Conservation (phyloP, 2,888 invertebrate species). For the Platynereis dumerilii region DNA sequence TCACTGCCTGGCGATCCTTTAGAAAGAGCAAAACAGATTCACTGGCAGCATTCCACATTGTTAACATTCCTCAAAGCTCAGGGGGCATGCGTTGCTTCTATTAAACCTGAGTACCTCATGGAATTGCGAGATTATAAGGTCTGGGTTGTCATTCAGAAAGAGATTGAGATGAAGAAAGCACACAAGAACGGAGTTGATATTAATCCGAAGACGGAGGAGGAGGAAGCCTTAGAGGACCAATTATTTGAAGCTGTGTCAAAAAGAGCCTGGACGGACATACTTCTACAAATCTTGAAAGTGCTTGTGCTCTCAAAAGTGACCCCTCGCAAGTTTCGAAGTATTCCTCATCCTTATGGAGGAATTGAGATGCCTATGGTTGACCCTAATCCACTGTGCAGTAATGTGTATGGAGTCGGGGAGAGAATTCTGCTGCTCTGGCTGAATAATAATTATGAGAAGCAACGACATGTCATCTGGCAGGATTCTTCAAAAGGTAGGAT, state of each 20-base stretch:
- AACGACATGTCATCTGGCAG: slow-evolving; percentile 55
- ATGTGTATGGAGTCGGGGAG: slow-evolving; percentile 61
- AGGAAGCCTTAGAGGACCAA: slow-evolving; percentile 54
- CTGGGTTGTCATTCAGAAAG: slow-evolving; percentile 58
- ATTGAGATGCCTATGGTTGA: slow-evolving; percentile 52
- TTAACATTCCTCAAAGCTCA: slow-evolving; percentile 62
- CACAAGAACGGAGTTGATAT: slow-evolving; percentile 19
- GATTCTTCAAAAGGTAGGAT: slow-evolving; percentile 49
- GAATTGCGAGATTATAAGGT: slow-evolving; percentile 55
- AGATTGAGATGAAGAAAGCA: slow-evolving; percentile 22
- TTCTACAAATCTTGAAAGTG: slow-evolving; percentile 62
- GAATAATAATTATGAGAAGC: slow-evolving; percentile 61
- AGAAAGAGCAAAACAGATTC: slow-evolving; percentile 60
- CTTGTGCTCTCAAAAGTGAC: slow-evolving; percentile 58
- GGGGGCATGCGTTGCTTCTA: slow-evolving; percentile 60
- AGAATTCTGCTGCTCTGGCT: slow-evolving; percentile 62
- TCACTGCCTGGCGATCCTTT: slow-evolving; percentile 56
- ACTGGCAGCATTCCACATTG: slow-evolving; percentile 63
- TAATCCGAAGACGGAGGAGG: slow-evolving; percentile 40
- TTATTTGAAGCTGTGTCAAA: slow-evolving; percentile 62
- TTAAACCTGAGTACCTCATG: slow-evolving; percentile 63
- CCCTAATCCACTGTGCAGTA: slow-evolving; percentile 60
- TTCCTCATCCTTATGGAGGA: slow-evolving; percentile 48
- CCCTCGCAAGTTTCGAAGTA: slow-evolving; percentile 53
- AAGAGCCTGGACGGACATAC: slow-evolving; percentile 61